phyloP scores from a whole-genome alignment of 1,140 invertebrate species.

The Tribolium castaneum region DNA sequence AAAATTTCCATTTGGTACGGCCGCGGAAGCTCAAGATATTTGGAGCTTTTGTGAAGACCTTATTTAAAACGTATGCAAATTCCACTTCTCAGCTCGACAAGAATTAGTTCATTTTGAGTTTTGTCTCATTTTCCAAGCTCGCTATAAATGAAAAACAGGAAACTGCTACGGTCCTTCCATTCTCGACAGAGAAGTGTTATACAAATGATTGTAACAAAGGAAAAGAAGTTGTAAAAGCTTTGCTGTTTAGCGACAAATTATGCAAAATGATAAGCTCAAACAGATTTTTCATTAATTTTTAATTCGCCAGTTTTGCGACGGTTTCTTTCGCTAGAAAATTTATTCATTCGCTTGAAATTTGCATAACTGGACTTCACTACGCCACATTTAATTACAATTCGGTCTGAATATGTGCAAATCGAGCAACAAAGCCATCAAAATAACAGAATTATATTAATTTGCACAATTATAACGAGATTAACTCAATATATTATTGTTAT shows the following conservation, averaged over 20 bases:
- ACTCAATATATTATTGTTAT: not conserved
- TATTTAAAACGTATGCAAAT: conserved; percentile 35
- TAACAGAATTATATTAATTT: not conserved
- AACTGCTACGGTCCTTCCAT: not conserved
- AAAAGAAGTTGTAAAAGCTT: not conserved
- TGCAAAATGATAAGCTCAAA: too few relatives aligned
- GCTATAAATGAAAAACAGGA: not conserved
- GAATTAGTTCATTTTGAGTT: conserved; percentile 3
- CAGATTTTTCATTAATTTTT: too few relatives aligned
- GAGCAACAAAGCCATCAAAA: not conserved
- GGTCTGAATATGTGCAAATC: not conserved
- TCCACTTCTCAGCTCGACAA: not conserved
- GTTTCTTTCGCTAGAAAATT: too few relatives aligned
- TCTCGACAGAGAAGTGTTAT: not conserved
- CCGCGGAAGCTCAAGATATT: conserved; percentile 1
- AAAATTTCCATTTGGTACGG: conserved; percentile 9
- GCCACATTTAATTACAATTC: not conserved
- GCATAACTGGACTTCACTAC: not conserved
- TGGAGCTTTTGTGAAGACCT: conserved; percentile 3
- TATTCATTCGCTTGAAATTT: too few relatives aligned
- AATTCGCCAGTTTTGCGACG: too few relatives aligned
- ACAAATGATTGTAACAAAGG: not conserved
- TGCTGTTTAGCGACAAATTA: not conserved
- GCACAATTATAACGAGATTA: not conserved
- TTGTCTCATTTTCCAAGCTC: not conserved